Evolutionary conservation across 2,797 vertebrate genomes (phyloP).

Genomic region (Vireo griseus): DNA sequence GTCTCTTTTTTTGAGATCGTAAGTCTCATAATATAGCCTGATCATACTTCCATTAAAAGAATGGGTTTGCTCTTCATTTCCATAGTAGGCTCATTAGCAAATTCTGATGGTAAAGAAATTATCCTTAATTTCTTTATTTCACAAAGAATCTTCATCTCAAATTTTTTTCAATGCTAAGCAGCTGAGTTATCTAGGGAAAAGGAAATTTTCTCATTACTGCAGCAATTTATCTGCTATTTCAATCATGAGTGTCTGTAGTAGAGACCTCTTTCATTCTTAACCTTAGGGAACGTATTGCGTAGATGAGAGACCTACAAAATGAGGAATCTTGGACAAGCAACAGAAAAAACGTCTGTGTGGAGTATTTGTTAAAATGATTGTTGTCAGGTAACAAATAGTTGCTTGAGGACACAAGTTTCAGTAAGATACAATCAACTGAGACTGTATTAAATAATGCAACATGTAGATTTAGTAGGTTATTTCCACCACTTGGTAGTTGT

Average conservation of each 20-base stretch:
- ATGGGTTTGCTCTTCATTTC: neutral
- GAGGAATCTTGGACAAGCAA: neutral
- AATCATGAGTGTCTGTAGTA: slow-evolving; percentile 50
- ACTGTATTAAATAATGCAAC: neutral
- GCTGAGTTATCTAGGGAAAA: slow-evolving; percentile 31
- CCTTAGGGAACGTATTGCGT: slow-evolving; percentile 21
- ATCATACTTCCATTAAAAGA: neutral
- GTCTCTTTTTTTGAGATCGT: neutral
- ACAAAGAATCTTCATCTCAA: neutral
- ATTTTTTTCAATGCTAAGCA: neutral
- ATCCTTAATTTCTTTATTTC: neutral
- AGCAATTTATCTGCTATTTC: slow-evolving; percentile 64
- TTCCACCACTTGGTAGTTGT: neutral
- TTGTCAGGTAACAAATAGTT: neutral
- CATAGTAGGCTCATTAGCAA: neutral
- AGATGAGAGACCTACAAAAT: slow-evolving; percentile 42
- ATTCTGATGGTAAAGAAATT: neutral
- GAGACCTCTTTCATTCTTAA: slow-evolving; percentile 54
- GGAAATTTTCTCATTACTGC: slow-evolving; percentile 60
- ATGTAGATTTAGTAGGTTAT: neutral
- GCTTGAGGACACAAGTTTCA: neutral
- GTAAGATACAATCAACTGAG: neutral
- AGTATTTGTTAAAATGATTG: neutral
- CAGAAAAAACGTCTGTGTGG: neutral
- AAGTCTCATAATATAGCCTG: neutral